phyloP scores from a whole-genome alignment of 92 coral and sea anemone species.

The Siderastrea siderea region DNA sequence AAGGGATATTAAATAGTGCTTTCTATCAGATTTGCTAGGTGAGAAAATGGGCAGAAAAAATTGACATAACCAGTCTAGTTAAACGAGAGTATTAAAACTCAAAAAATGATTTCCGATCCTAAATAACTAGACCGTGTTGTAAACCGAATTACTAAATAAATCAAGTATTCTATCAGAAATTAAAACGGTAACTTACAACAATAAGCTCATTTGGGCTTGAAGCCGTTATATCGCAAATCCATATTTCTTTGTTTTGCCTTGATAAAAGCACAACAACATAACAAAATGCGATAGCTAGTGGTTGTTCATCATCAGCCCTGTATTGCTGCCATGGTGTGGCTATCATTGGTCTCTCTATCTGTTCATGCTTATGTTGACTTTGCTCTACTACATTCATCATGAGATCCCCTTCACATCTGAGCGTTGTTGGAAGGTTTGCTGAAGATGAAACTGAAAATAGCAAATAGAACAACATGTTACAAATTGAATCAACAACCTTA shows the following conservation, averaged over 20 bases:
- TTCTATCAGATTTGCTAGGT: too few species aligned
- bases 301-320: background rate
- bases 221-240: conserved; percentile 15
- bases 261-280: conserved; percentile 4
- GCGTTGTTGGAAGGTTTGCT: conserved; percentile 12
- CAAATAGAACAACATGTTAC: background rate
- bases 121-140: background rate
- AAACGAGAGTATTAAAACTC: too few species aligned
- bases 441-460: background rate
- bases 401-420: background rate
- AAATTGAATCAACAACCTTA: too few species aligned
- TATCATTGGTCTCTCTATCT: background rate
- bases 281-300: background rate
- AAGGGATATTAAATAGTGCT: too few species aligned
- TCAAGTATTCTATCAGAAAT: background rate
- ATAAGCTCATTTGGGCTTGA: background rate
- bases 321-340: conserved; percentile 13
- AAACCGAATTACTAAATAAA: too few species aligned
- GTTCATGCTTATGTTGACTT: background rate
- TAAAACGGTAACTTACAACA: background rate
- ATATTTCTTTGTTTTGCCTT: background rate
- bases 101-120: too few species aligned
- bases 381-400: background rate
- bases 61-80: too few species aligned
- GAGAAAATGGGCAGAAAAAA: too few species aligned